These are phyloP conservation scores for Rousettus madagascariensis DNA, from an alignment of 2,797 vertebrate species.

Conservation along the genomic window DNA sequence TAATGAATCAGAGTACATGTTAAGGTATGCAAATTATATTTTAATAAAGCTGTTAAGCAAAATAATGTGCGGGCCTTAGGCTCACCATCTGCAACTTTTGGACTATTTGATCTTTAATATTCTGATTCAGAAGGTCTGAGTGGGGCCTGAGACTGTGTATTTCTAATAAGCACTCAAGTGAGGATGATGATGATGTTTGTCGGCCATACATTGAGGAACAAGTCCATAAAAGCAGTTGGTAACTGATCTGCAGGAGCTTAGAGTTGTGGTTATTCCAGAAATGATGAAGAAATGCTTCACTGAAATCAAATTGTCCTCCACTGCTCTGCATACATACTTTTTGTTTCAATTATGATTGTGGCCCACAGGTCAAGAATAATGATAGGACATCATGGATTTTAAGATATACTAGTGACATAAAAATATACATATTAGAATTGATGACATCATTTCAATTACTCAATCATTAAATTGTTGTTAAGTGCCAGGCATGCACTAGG, in stretches of 20 bases:
- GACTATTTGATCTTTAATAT: neutral
- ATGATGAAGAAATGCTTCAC: neutral
- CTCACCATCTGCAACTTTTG: neutral
- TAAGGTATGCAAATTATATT: neutral
- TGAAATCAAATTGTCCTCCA: neutral
- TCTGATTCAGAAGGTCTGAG: neutral
- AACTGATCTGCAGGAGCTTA: neutral
- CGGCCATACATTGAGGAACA: neutral
- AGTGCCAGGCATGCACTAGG: neutral
- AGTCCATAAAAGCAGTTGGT: neutral
- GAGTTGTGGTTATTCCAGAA: neutral
- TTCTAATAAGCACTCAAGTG: neutral
- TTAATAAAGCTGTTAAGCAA: neutral
- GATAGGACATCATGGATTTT: neutral
- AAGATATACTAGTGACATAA: neutral
- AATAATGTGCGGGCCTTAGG: neutral
- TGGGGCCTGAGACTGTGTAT: neutral
- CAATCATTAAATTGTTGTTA: neutral
- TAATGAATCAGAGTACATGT: neutral
- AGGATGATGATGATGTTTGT: neutral
- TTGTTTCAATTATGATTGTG: neutral
- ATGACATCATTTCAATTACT: neutral
- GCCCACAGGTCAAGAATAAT: neutral
- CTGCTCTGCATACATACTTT: neutral
- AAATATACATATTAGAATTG: neutral